Evolutionary conservation across 1,140 invertebrate genomes (phyloP), one percentile per base, ranked within the genome.

Genomic region (Sesamia nonagrioides): DNA sequence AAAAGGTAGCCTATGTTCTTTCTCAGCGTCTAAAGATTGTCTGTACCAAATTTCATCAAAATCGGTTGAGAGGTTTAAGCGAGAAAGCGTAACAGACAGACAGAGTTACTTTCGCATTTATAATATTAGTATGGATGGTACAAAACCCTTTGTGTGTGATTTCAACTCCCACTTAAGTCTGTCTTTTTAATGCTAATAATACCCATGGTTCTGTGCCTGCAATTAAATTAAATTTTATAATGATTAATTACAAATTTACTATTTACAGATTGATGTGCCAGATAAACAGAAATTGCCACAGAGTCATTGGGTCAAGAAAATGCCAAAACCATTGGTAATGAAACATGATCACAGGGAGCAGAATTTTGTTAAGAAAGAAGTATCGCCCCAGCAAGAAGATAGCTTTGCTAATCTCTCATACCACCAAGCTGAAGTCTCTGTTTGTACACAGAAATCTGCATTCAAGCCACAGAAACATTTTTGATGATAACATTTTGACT

Each of bases 391-490:
- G 61, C 81, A 84, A 68, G 90, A 92, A 76, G 87, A 91, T 6
- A 93, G 91, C 80, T 89, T 92, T 87, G 88, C 80, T 58, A 82
- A 91, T 71, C 84, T 92, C 0, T 80, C 91, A 11, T 79, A 89
- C 11, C 87, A 88, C 17, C 91, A 93, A 77, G 91, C 91, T 60
- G 90, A 93, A 77, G 54, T 93, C 15, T 93, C 91, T 76, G 84
- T 92, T 37, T 92, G 90, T 61, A 92, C 85, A 33, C 73, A 88
- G 78, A 90, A 92, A 73, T 81, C 83, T 61, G 89, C 89, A 69
- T 89, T 87, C 72, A 81, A 83, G 21, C 2, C 48, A 5, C 37
- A 52, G 4, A 75, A 60, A 15, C 61, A 73, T 21, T 21, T 17
- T 58, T 58, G 37, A 58, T 15, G 0, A 15, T 48, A 48, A 15